Base-by-base conservation (phyloP, 2,797 vertebrate species). In the Avahi laniger region DNA sequence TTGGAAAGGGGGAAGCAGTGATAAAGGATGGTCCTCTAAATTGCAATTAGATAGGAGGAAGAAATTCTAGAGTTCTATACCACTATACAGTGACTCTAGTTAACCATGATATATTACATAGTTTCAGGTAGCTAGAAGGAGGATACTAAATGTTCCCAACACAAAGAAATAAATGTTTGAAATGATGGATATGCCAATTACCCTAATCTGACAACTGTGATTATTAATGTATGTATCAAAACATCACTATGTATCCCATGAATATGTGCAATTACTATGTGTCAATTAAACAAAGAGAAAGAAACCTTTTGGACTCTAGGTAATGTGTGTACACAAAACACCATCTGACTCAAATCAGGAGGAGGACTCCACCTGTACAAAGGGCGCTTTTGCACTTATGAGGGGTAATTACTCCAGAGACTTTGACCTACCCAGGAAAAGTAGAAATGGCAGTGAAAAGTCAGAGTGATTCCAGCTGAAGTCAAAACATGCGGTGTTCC, bases 381-480 rank as follows among this genome's bases (percentile, higher is more conserved):
- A 96, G 59, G 46, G 7, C 46, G n/a, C 35, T 5, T 0, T 0
- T 26, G 52, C 11, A 28, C 30, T 91, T 38, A 10, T 48, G 18
- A 65, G 50, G 5, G 30, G 17, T 33, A n/a, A 35, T 92, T 4
- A n/a, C 54, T 78, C 59, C 10, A 7, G 59, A 69, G 52, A 35
- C 26, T 80, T 52, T 18, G 33, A 18, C 28, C 46, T 87, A 11
- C 22, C 11, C 1, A 33, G 30, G 57, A 91, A 76, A 61, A 72
- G 24, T 15, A 35, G 54, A 30, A 84, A n/a, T 4, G 52, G 7
- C 30, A 5, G 24, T 22, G 38, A 35, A 67, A 9, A 88, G 33
- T 48, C 26, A 7, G 7, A 1, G 13, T 0, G 5, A 8, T 15
- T 5, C 35, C n/a, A 26, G 2, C 28, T 18, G n/a, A 61, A 72